phyloP scores from a whole-genome alignment of 2,888 invertebrate genomes.

The Cryptophagus acutangulus region DNA sequence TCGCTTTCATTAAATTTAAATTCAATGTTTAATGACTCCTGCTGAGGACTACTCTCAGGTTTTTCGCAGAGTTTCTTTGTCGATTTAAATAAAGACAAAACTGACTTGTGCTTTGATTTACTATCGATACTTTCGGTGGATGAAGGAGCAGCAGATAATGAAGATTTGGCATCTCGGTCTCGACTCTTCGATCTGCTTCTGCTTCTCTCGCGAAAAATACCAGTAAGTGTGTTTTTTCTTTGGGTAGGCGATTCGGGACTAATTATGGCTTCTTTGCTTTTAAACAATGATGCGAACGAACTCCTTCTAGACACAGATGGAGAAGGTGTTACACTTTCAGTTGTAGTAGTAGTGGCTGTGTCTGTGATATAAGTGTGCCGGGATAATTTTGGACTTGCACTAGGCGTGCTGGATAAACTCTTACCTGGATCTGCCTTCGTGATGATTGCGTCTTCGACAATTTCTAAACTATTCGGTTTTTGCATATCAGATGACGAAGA shows the following conservation, averaged over 20 bases:
- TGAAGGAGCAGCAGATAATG: conserved; percentile 52
- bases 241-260: conserved; percentile 60
- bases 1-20: conserved; percentile 36
- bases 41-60: conserved; percentile 29
- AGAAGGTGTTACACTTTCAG: conserved; percentile 56
- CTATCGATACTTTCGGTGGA: conserved; percentile 47
- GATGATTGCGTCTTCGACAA: not conserved
- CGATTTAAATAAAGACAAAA: conserved; percentile 63
- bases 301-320: conserved; percentile 72
- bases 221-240: conserved; percentile 41
- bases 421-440: conserved; percentile 21
- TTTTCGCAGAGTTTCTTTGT: conserved; percentile 47
- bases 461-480: conserved; percentile 59
- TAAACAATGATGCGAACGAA: conserved; percentile 76
- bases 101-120: conserved; percentile 58
- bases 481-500: conserved; percentile 40
- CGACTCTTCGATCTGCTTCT: conserved; percentile 60
- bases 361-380: conserved; percentile 36
- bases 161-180: conserved; percentile 51
- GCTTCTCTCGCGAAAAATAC: conserved; percentile 42
- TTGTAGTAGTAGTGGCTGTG: conserved; percentile 12
- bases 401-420: conserved; percentile 38
- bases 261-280: conserved; percentile 62
- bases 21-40: conserved; percentile 43
- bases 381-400: conserved; percentile 50